Evolutionary conservation across 1,140 invertebrate genomes (phyloP), one percentile per base, ranked within the genome.

Genomic region (Ericerus pela): DNA sequence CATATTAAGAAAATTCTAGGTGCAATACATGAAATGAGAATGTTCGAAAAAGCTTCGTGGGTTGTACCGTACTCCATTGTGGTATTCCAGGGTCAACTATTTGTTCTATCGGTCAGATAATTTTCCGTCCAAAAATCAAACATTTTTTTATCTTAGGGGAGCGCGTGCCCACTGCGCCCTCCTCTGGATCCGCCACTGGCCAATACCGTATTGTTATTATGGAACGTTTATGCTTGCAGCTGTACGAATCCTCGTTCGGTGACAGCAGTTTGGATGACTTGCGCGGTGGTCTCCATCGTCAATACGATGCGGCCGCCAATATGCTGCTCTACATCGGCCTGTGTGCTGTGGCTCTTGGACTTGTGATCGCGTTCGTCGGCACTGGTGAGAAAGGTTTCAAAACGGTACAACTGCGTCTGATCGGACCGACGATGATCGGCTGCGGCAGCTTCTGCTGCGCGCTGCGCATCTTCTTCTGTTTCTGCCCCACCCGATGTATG

Each of bases 381-480:
- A 86, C 85, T 51, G 86, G 87, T 59, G 87, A 90, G 69, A 87
- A 88, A 71, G 85, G 85, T 62, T 90, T 90, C 75, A 84, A 87
- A 69, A 88, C 85, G 51, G 76, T 82, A 36, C 85, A 88, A 67
- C 71, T 90, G 47, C 77, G 83, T 54, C 75, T 88, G 58, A 85
- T 89, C 67, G 87, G 86, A 33, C 87, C 87, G 33, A 82, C 82
- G 36, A 76, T 87, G 31, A 73, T 80, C 57, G 77, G 75, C 60
- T 63, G 66, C 37, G 76, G 76, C 53, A 63, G 77, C 53, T 67
- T 78, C 33, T 79, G 76, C 66, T 79, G 77, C 61, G 68, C 77
- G 28, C 65, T 79, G 56, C 72, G 77, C 41, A 74, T 79, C 37
- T 65, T 78, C 55, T 70, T 79, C 56, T 79, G 77, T 64, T 72